These are phyloP conservation scores for Ellobium chinense DNA, from an alignment of 2,888 invertebrate species.

Conservation along the genomic window DNA sequence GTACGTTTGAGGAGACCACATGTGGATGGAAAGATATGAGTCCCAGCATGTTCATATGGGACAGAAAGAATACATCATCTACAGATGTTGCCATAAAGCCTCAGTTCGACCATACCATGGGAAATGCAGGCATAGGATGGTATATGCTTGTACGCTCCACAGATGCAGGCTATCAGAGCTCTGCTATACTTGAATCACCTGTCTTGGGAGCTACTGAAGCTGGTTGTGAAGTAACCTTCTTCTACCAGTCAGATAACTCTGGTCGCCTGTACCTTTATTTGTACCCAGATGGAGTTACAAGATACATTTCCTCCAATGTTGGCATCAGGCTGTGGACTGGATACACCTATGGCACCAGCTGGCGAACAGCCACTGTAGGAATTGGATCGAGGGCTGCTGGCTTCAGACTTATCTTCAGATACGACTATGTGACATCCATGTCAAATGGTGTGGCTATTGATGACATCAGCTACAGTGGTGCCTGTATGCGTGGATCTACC, in stretches of 20 bases:
- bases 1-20: conserved; percentile 66
- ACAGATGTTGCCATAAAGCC: conserved; percentile 50
- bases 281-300: conserved; percentile 34
- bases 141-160: conserved; percentile 65
- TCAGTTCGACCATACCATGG: conserved; percentile 68
- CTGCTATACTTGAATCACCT: conserved; percentile 58
- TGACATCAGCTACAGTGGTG: conserved; percentile 66
- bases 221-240: conserved; percentile 65
- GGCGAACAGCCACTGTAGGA: conserved; percentile 66
- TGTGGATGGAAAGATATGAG: conserved; percentile 72
- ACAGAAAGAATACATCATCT: conserved; percentile 33
- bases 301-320: neutral
- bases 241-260: conserved; percentile 56
- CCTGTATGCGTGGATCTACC: conserved; percentile 57
- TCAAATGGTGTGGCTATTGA: conserved; percentile 71
- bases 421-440: neutral
- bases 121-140: conserved; percentile 58
- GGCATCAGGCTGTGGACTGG: conserved; percentile 64
- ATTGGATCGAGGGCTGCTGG: conserved; percentile 62
- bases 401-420: conserved; percentile 66
- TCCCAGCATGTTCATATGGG: conserved; percentile 63
- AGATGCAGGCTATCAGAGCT: conserved; percentile 24
- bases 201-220: conserved; percentile 61
- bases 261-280: conserved; percentile 46
- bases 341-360: conserved; percentile 53